Evolutionary conservation across 1,140 invertebrate genomes (phyloP), one percentile per base, ranked within the genome.

Genomic region (Drosophila nebulosa): DNA sequence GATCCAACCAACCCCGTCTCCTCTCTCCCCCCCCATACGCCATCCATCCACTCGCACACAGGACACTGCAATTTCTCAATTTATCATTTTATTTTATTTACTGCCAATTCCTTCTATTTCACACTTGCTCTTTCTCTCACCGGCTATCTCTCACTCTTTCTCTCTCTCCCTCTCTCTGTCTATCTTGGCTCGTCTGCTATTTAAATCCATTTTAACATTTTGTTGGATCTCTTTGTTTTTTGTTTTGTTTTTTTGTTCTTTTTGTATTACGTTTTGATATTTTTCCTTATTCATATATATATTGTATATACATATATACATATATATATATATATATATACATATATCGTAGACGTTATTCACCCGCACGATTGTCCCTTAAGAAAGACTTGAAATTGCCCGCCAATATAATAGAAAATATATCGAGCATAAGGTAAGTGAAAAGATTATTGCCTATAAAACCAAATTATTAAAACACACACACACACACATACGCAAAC

Each of bases 321-420:
- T 52, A 36, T 64, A 51, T 72, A 63, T 64, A 21, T 24, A 39
- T 35, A 65, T 56, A 73, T 73, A 58, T 77, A 62, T 53, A 51
- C 57, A 69, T 78, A 63, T 74, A 89, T 93, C 92, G 93, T 95
- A 96, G 95, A 93, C 95, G 95, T 90, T 96, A 95, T 94, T 95
- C 95, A 92, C 95, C 95, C 76, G 94, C 93, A 92, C 93, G 95
- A 90, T 93, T 96, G 91, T 96, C 95, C 90, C 93, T 96, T 90
- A 94, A 95, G 89, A 96, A 96, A 93, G 94, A 93, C 93, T 74
- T 91, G 92, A 95, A 94, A 93, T 92, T 95, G 81, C 93, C 94
- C 77, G 94, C 94, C 79, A 94, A 95, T 90, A 93, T 95, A 77
- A 94, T 96, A 92, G 95, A 95, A 92, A 95, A 93, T 92, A 94